These are phyloP conservation scores for Seriola aureovittata DNA, from an alignment of 2,113 vertebrate species.

Conservation along the genomic window DNA sequence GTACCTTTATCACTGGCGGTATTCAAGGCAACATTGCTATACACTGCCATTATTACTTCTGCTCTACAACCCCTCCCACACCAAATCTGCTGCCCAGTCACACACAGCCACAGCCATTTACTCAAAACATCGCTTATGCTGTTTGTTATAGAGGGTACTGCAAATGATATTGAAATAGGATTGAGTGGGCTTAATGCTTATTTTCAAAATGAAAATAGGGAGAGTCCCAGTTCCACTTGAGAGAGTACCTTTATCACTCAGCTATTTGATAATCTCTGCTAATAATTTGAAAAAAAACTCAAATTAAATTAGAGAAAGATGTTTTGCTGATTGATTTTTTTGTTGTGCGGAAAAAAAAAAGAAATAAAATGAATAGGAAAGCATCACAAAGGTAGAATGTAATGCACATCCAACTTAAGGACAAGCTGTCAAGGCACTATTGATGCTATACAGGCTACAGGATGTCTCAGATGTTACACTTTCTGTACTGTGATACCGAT, in stretches of 20 bases:
- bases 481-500: constrained; percentile 61
- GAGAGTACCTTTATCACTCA: constrained; percentile 38
- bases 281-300: constrained; percentile 7
- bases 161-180: constrained; percentile 48
- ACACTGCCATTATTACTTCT: constrained; percentile 65
- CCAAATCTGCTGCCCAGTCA: constrained; percentile 52
- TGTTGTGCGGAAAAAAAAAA: neutral
- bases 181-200: constrained; percentile 49
- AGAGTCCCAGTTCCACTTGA: constrained; percentile 42
- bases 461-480: constrained; percentile 71
- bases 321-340: constrained; percentile 20
- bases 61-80: constrained; percentile 66
- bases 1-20: constrained; percentile 65
- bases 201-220: constrained; percentile 51
- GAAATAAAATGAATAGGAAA: neutral
- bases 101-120: constrained; percentile 52
- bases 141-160: constrained; percentile 49
- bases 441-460: constrained; percentile 48
- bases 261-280: constrained; percentile 26
- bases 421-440: constrained; percentile 43
- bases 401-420: constrained; percentile 23
- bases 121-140: constrained; percentile 40
- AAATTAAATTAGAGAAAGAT: constrained; percentile 37
- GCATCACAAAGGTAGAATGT: constrained; percentile 23
- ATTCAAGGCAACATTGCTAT: constrained; percentile 75